Base-by-base conservation (phyloP, 1,140 invertebrate genomes). In the Cyclina sinensis region DNA sequence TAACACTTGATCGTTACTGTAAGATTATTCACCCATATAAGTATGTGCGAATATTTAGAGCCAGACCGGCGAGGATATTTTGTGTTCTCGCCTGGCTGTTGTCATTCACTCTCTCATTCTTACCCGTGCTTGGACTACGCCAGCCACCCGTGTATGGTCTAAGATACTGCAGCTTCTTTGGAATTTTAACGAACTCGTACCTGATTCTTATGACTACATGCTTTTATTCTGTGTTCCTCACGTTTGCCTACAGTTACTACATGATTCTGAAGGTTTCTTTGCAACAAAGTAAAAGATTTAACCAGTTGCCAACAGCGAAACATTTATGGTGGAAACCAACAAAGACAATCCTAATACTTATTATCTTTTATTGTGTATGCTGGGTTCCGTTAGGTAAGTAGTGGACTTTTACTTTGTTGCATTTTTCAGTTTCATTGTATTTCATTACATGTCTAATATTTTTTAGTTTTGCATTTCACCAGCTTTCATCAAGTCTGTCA, bases 321-420 rank as follows among this genome's bases (percentile, higher is more conserved):
- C 54, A 62, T 37, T 24, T 81, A 16, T 81, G 79, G 79, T 81
- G 79, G 79, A 59, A 59, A 18, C 79, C 79, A 5, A 81, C 79
- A 9, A 81, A 81, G 35, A 81, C 79, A 24, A 39, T 81, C 3
- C 7, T 81, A 1, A 57, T 81, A 16, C 48, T 81, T 3, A 39
- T 65, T 0, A 5, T 81, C 4, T 81, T 81, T 39, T 81, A 81
- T 24, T 57, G 32, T 62, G 30, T 65, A 27, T 81, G 79, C 24
- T 81, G 79, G 79, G 9, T 65, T 24, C 79, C 79, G 16, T 27
- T 81, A 24, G 32, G 79, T 81, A 65, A 81, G 79, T 81, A n/a
- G n/a, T n/a, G n/a, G n/a, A n/a, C n/a, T n/a, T n/a, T n/a, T n/a
- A n/a, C n/a, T n/a, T n/a, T n/a, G n/a, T n/a, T n/a, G n/a, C n/a